Evolutionary conservation across 2,888 invertebrate species (phyloP).

Genomic region (Bimastos eiseni): DNA sequence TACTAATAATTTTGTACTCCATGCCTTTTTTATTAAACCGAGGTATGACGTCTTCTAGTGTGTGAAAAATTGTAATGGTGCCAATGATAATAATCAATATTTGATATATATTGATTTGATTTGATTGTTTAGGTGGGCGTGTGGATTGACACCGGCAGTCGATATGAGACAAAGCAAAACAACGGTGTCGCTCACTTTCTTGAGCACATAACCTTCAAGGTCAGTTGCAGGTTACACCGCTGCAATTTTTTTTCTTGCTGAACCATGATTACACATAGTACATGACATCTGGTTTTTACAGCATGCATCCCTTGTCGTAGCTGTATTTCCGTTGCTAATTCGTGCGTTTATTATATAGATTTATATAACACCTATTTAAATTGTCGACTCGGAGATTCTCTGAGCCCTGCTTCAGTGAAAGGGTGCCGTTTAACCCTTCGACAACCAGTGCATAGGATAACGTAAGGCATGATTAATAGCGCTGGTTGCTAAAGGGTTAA

Average conservation of each 20-base stretch:
- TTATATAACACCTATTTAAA: too few species aligned
- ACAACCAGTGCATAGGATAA: too few species aligned
- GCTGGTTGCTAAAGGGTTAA: too few species aligned
- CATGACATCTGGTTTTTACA: background rate
- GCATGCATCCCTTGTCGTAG: background rate
- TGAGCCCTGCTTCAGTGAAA: too few species aligned
- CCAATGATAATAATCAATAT: too few species aligned
- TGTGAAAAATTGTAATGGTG: too few species aligned
- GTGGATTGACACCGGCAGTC: constrained; percentile 98
- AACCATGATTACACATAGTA: background rate
- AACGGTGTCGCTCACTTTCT: constrained; percentile 98
- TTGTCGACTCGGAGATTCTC: too few species aligned
- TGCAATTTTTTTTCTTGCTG: background rate
- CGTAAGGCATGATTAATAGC: too few species aligned
- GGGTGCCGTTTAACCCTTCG: too few species aligned
- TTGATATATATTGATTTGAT: background rate
- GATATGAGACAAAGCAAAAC: constrained; percentile 87
- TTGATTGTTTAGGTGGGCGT: constrained; percentile 68
- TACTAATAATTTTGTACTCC: background rate
- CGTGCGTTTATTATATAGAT: too few species aligned
- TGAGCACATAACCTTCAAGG: constrained; percentile 98
- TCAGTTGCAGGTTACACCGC: constrained; percentile 34
- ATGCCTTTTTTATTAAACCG: background rate
- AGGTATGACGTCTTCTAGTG: background rate
- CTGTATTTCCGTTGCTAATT: background rate